phyloP scores from a whole-genome alignment of 2,888 invertebrate species.

The Troides helena region DNA sequence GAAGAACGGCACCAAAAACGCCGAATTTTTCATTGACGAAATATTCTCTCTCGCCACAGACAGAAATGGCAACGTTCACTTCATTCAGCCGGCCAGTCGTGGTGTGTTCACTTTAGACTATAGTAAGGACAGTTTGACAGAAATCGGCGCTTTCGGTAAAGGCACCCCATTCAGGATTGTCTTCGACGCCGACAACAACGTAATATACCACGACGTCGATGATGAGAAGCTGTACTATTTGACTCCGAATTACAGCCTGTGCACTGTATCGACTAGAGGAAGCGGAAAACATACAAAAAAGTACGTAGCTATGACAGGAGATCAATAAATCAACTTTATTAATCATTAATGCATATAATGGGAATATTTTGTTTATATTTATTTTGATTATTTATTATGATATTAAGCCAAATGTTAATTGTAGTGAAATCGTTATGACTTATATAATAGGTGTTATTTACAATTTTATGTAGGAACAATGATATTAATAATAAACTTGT shows the following conservation, averaged over 20 bases:
- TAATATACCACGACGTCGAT: conserved; percentile 55
- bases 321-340: not conserved
- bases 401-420: too few relatives aligned
- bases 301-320: conserved; percentile 21
- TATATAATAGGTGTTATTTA: too few relatives aligned
- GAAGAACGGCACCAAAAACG: conserved; percentile 47
- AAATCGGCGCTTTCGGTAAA: conserved; percentile 53
- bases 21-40: conserved; percentile 48
- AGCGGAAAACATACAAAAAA: conserved; percentile 37
- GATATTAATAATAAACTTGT: too few relatives aligned
- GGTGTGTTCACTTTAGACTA: conserved; percentile 57
- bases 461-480: too few relatives aligned
- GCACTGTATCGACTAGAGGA: conserved; percentile 46
- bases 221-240: conserved; percentile 53
- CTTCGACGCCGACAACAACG: conserved; percentile 58
- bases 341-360: too few relatives aligned
- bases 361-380: too few relatives aligned
- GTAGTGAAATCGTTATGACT: too few relatives aligned
- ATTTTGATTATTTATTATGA: too few relatives aligned
- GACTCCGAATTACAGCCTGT: conserved; percentile 52
- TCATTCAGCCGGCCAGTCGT: conserved; percentile 52
- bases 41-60: conserved; percentile 56
- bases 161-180: conserved; percentile 50
- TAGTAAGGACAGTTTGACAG: conserved; percentile 41
- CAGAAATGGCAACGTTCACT: conserved; percentile 50